Percentiles rank a stretch among this genome's conserved stretches.
These are phyloP conservation scores for Tuta absoluta DNA, from an alignment of 2,888 invertebrate species.

Conservation along the genomic window DNA sequence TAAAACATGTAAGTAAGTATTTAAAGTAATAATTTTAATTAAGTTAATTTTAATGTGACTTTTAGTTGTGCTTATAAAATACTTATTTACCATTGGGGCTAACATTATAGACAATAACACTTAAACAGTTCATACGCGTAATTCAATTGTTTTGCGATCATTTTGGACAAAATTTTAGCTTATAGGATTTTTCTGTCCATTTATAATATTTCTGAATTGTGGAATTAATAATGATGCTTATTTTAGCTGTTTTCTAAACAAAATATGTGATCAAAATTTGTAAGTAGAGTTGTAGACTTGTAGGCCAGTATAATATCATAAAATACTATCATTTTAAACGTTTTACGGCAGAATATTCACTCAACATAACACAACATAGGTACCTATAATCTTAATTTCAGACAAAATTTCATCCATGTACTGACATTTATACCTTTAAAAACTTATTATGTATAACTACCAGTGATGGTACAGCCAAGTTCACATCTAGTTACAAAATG, in stretches of 20 bases:
- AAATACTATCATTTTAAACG: not conserved
- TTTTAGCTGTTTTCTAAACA: too few relatives aligned
- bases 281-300: too few relatives aligned
- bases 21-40: not conserved
- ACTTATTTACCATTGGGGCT: conserved; percentile 3
- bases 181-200: too few relatives aligned
- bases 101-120: not conserved
- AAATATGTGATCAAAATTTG: too few relatives aligned
- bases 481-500: conserved; percentile 28
- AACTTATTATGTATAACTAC: not conserved
- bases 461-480: conserved; percentile 32
- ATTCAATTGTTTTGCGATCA: not conserved
- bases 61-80: conserved; percentile 6
- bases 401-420: not conserved
- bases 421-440: too few relatives aligned
- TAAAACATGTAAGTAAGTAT: not conserved
- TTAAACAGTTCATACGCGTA: not conserved
- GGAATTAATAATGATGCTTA: too few relatives aligned
- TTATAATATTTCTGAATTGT: too few relatives aligned
- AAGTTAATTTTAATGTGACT: not conserved
- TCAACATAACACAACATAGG: not conserved
- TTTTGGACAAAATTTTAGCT: not conserved
- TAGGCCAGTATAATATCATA: not conserved
- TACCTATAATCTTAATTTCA: too few relatives aligned
- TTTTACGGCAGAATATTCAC: not conserved